Percentiles rank a stretch among this genome's conserved stretches.
Conservation (phyloP, 2,113 vertebrate genomes). For the Nestor notabilis region DNA sequence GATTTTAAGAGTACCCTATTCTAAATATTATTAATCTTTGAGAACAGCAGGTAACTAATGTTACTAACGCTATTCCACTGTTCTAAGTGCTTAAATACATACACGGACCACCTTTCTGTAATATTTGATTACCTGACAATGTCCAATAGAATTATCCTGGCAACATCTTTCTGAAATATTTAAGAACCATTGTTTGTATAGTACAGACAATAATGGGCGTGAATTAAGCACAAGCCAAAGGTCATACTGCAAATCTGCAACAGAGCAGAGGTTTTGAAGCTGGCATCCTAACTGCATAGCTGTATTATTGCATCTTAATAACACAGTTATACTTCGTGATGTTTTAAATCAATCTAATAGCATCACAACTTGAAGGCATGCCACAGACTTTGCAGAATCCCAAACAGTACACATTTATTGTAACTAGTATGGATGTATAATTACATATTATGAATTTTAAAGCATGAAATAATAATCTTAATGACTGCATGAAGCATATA, state of each 20-base stretch:
- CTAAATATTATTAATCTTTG: background rate
- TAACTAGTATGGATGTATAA: constrained; percentile 9
- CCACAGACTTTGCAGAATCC: background rate
- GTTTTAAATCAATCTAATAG: constrained; percentile 44
- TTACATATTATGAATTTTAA: constrained; percentile 33
- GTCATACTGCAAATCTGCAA: background rate
- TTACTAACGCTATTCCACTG: background rate
- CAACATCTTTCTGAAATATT: constrained; percentile 22
- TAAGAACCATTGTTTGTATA: background rate
- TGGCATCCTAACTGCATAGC: background rate
- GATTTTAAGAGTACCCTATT: background rate
- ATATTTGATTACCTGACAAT: background rate
- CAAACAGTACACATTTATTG: background rate
- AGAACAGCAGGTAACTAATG: background rate
- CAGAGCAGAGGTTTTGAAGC: background rate
- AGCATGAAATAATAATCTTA: constrained; percentile 44
- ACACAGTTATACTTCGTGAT: background rate
- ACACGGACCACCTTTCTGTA: background rate
- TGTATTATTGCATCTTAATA: background rate
- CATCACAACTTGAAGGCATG: background rate
- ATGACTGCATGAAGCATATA: background rate
- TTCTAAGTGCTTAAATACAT: constrained; percentile 11
- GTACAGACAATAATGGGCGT: background rate
- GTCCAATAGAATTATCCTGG: constrained; percentile 4
- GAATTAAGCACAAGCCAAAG: background rate